These are phyloP conservation scores for Harpagifer antarcticus DNA, from an alignment of 2,797 vertebrate species.

Conservation along the genomic window DNA sequence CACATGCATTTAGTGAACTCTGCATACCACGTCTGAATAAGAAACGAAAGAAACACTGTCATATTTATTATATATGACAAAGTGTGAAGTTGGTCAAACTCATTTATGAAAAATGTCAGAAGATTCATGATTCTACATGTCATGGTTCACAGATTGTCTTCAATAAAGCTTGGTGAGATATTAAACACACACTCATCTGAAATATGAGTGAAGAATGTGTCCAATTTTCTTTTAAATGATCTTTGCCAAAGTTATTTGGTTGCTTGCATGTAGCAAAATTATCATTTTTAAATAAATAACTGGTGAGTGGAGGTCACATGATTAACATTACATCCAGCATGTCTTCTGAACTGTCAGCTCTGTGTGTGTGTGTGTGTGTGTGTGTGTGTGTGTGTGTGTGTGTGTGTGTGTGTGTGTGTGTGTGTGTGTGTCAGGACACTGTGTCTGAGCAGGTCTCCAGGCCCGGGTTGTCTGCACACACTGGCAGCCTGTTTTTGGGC, in stretches of 20 bases:
- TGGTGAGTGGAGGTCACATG: not conserved
- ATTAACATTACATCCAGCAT: not conserved
- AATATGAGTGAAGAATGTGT: not conserved
- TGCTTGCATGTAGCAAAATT: not conserved
- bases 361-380: not conserved
- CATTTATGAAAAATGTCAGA: not conserved
- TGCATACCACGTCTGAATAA: not conserved
- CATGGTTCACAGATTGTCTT: slow-evolving; percentile 9
- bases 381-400: not conserved
- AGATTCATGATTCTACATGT: not conserved
- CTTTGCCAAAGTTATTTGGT: not conserved
- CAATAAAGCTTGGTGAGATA: not conserved
- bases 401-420: not conserved
- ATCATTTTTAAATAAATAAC: too few species aligned
- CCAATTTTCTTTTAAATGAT: not conserved
- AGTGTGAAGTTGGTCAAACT: not conserved
- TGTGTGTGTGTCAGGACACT: slow-evolving; percentile 57
- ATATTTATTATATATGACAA: not conserved
- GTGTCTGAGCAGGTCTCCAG: slow-evolving; percentile 44
- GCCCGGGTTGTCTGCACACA: slow-evolving; percentile 34
- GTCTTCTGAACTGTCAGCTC: not conserved
- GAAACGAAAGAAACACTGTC: not conserved
- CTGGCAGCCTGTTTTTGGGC: slow-evolving; percentile 9
- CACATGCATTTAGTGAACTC: not conserved
- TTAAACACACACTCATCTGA: not conserved